Conservation (phyloP, 2,113 vertebrate species). For the Pogonocichla stellata region DNA sequence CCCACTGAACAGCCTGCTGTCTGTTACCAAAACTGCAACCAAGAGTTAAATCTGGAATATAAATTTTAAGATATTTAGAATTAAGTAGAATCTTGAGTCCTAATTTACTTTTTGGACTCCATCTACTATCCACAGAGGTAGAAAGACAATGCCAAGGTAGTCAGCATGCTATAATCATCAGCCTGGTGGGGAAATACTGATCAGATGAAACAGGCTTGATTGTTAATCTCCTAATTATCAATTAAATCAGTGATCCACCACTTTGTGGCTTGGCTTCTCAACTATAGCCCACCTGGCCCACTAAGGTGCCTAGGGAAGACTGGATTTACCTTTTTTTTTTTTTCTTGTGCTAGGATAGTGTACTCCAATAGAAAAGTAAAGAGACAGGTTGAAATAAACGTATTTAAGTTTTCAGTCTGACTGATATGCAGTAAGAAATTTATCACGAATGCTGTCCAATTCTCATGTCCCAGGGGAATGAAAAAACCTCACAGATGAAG, state of each 20-base stretch:
- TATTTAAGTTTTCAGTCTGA: neutral
- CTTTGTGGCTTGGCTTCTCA: neutral
- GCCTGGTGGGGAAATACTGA: neutral
- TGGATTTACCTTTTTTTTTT: neutral
- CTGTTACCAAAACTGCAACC: neutral
- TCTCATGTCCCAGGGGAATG: neutral
- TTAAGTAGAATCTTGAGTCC: neutral
- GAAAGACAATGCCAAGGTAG: neutral
- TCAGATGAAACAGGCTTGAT: neutral
- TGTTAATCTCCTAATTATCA: neutral
- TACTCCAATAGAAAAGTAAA: neutral
- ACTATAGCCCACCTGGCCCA: neutral
- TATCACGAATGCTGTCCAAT: neutral
- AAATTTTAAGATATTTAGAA: neutral
- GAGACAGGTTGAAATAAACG: neutral
- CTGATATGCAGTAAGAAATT: neutral
- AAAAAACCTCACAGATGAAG: neutral
- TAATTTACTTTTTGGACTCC: neutral
- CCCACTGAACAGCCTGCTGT: neutral
- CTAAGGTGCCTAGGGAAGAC: neutral
- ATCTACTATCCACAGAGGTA: neutral
- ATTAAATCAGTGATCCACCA: neutral
- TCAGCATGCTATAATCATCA: neutral
- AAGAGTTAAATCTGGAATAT: neutral
- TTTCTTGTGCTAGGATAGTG: neutral